Percentiles rank a stretch among this genome's conserved stretches.
These are phyloP conservation scores for Elaeidobius kamerunicus DNA, from an alignment of 2,888 invertebrate genomes.

Conservation along the genomic window DNA sequence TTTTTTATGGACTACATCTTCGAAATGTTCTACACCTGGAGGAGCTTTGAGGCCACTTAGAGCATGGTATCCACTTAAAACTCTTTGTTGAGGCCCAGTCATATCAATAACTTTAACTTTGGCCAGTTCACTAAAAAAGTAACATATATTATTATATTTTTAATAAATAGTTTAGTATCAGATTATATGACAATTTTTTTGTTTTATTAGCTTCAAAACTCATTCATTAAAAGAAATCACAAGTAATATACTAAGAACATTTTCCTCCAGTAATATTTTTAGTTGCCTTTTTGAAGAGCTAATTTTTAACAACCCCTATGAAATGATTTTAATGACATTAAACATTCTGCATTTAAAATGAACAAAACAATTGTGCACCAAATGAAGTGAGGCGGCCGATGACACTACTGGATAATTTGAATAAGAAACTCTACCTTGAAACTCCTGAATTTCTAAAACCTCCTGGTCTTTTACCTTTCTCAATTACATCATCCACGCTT, in stretches of 20 bases:
- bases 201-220: too few relatives aligned
- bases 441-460: conserved; percentile 44
- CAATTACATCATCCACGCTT: conserved; percentile 85
- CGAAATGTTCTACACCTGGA: conserved; percentile 60
- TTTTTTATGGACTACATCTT: conserved; percentile 61
- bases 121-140: conserved; percentile 59
- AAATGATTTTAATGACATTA: too few relatives aligned
- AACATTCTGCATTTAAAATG: too few relatives aligned
- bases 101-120: conserved; percentile 98
- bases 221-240: too few relatives aligned
- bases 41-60: conserved; percentile 64
- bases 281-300: too few relatives aligned
- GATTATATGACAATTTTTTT: too few relatives aligned
- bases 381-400: conserved; percentile 6
- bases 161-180: too few relatives aligned
- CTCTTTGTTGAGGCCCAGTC: conserved; percentile 93
- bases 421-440: conserved; percentile 42
- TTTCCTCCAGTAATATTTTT: too few relatives aligned
- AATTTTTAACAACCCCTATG: too few relatives aligned
- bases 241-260: too few relatives aligned
- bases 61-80: conserved; percentile 91
- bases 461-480: conserved; percentile 72
- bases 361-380: too few relatives aligned
- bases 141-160: too few relatives aligned
- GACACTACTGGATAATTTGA: conserved; percentile 28